phyloP scores from a whole-genome alignment of 2,888 invertebrate species.

The Dascillus cervinus region DNA sequence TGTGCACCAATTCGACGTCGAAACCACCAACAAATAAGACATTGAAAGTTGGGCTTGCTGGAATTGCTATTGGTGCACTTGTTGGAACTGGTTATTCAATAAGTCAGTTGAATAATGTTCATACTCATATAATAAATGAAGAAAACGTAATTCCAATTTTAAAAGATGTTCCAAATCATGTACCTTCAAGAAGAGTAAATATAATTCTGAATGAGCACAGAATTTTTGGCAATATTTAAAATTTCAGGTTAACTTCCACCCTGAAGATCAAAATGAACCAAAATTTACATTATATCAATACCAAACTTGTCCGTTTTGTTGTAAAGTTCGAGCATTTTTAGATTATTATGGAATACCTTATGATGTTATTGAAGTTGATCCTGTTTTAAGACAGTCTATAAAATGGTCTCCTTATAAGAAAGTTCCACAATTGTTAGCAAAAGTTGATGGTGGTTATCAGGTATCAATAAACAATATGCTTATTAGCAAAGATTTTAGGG shows the following conservation, averaged over 20 bases:
- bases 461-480: conserved; percentile 31
- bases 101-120: conserved; percentile 38
- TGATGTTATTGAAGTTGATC: conserved; percentile 95
- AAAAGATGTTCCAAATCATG: conserved; percentile 37
- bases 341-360: conserved; percentile 92
- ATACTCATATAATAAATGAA: conserved; percentile 42
- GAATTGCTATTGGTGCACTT: conserved; percentile 39
- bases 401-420: conserved; percentile 93
- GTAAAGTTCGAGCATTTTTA: conserved; percentile 84
- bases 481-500: neutral
- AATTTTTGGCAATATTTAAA: no score
- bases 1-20: no score
- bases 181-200: conserved; percentile 44
- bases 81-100: conserved; percentile 46
- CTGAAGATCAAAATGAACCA: conserved; percentile 57
- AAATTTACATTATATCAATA: conserved; percentile 91
- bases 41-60: conserved; percentile 36
- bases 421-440: conserved; percentile 82
- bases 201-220: conserved; percentile 1
- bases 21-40: conserved; percentile 15
- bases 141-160: conserved; percentile 36
- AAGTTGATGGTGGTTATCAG: conserved; percentile 66
- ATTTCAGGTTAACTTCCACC: conserved; percentile 57
- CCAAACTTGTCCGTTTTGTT: conserved; percentile 96
- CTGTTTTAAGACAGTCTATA: conserved; percentile 82